Base-by-base conservation (phyloP, 2,888 invertebrate genomes). In the Melanotus villosus region DNA sequence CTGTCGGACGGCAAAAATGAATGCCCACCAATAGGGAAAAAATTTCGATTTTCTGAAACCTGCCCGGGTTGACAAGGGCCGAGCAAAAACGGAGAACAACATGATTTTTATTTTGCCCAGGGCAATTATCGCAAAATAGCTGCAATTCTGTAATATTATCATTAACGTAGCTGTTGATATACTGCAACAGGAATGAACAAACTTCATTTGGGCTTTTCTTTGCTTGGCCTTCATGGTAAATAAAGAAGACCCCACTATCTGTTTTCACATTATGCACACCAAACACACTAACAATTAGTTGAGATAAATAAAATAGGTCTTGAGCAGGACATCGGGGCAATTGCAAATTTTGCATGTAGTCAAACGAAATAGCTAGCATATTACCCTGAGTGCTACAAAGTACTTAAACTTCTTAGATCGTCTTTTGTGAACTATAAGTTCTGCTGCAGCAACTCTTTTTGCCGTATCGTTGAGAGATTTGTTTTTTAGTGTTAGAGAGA, bases 401-500 rank as follows among this genome's bases (percentile, higher is more conserved):
- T 70, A 41, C 43, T 69, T 60, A 56, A 74, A 77, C 54, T 72
- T 77, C 68, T 77, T 78, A n/a, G 68, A 62, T 43, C 72, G 62
- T 21, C 72, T 38, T 54, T 68, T 67, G 68, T 77, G 76, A n/a
- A 76, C 75, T n/a, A 73, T 52, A 43, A 62, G 26, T 68, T 77
- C 77, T 6, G 76, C 76, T 14, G 70, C 70, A 14, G 75, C 73
- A 16, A 60, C 69, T 58, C 70, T 36, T 68, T 77, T 77, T 38
- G 14, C 1, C 2, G 38, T 38, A 38, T 38, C 12, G 12, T 38
- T 38, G 6, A 38, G 38, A 38, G 38, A 38, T 4, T 1, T 38
- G 38, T 38, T 38, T 12, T 38, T 38, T 1, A 38, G 38, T 6
- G 10, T 38, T 38, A 38, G 6, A 16, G 75, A 75, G 9, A 50